Evolutionary conservation across 2,888 invertebrate genomes (phyloP), one percentile per base, ranked within the genome.

Genomic region (Cheilosia variabilis): DNA sequence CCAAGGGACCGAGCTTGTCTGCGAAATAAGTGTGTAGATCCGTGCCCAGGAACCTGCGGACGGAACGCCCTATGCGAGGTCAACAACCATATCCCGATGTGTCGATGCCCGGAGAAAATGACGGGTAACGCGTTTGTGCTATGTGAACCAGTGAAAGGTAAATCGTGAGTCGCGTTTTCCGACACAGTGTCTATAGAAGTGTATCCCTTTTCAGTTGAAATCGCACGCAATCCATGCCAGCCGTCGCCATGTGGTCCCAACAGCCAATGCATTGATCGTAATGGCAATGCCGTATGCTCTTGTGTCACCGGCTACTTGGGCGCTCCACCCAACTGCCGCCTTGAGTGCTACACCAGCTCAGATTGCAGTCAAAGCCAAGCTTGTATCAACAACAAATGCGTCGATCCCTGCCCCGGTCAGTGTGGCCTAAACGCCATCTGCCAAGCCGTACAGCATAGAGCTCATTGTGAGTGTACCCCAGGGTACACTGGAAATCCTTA

Each of bases 11-110:
- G 94, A 90, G 95, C 97, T 19, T 98, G 98, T 90, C 93, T 96
- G 43, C 94, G 95, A 82, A 95, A 95, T 78, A 96, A 96, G 92
- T 98, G 98, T 90, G 92, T 94, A n/a, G 95, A 97, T 92, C 97
- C 97, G 5, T 97, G 97, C 89, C 94, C 95, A n/a, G 96, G 96
- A 87, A 95, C 95, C 89, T 97, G 97, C 90, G 97, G 96, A 10
- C 92, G 94, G 66, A 95, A 95, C 90, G 96, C 97, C 1, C 93
- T 95, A 75, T 97, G 97, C 90, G 95, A 95, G 89, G 96, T 96
- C 17, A 94, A 96, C 69, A 96, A 97, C 89, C 97, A 94, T 87
- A 93, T 94, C 57, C 93, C 94, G 34, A 93, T 94, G 89, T 94
- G 94, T 88, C 94, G 94, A 72, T 96, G 96, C 88, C 94, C 95